Evolutionary conservation across 2,888 invertebrate species (phyloP), one percentile per base, ranked within the genome.

Genomic region (Mamestra brassicae): DNA sequence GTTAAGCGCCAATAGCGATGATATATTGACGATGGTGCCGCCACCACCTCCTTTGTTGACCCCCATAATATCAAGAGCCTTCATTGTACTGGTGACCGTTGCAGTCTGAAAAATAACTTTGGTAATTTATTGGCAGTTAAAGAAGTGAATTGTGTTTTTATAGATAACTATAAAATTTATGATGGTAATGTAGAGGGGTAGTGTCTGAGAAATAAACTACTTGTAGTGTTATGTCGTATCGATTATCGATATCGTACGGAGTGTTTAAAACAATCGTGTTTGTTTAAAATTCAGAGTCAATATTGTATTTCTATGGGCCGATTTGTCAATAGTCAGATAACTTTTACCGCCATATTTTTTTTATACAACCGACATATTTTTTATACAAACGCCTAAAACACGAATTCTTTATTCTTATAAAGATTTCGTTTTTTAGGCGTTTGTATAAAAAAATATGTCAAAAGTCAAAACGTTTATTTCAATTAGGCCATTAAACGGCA

Each of bases 21-120:
- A 95, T 65, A 96, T 91, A 81, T 96, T 96, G 42, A 96, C 80
- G 6, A 96, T 89, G 3, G 89, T 88, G 0, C 96, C 96, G 0
- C 96, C 96, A 17, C 64, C 83, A 0, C 95, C 94, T 2, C 93
- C 93, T 74, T 90, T 92, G 74, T 95, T 93, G 15, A 74, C 88
- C 13, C 92, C 90, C 95, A 96, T 95, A 42, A 90, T 84, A 26
- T 93, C 92, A 65, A 95, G 76, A 1, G 95, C 95, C 83, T 92
- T 93, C 57, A 91, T 83, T n/a, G 96, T 95, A 76, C 95, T 94
- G 80, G 88, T 89, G 13, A 95, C 92, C 55, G 94, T 94, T 15
- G 93, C 96, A 71, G 93, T 92, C 96, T 96, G 91, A 60, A 93
- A 93, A 26, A 75, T 64, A 36, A 10, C 10, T 34, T 13, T 6